Base-by-base conservation (phyloP, 2,888 invertebrate species). In the Calameuta filiformis region DNA sequence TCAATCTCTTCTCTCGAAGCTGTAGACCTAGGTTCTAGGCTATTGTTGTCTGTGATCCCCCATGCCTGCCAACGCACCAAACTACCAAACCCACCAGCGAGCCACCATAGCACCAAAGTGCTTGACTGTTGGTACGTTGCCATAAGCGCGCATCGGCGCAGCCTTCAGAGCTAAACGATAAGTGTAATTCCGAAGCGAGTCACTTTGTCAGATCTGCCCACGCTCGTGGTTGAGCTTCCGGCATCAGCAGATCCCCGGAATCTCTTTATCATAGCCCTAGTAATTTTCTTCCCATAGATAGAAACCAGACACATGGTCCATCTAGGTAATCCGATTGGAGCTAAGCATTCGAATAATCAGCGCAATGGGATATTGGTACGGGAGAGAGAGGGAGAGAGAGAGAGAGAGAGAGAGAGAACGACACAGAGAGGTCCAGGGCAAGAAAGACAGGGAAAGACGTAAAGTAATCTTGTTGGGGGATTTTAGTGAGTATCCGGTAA, bases 1-100 rank as follows among this genome's bases (percentile, higher is more conserved):
- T 89, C 89, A 89, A 89, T 89, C 89, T 88, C 85, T 40, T 85
- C 75, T 84, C 83, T 75, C 75, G 40, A n/a, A 69, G 76, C 73
- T 11, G 31, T 23, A 15, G 31, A 33, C 69, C 69, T 33, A 30
- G 69, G 69, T 30, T 69, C 69, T 69, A 69, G 69, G 69, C 69
- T 33, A 30, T 69, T 33, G 69, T 69, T 69, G 69, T 69, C 69
- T 33, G 69, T 33, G 69, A 69, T 69, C 69, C 69, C 15, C 30
- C 69, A 30, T 69, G 69, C 15, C 30, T 69, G n/a, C 69, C 69
- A 33, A 30, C 69, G 30, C 30, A 69, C 69, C 40, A 6, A 40
- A 40, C 40, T 15, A 40, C 40, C 40, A 40, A 15, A 40, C 6
- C 40, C 15, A 15, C 6, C 40, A 40, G 15, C 40, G 40, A 40